Percentiles rank a stretch among this genome's conserved stretches.
These are phyloP conservation scores for Sycophaga agraensis DNA, from an alignment of 1,140 invertebrate genomes.

Conservation along the genomic window DNA sequence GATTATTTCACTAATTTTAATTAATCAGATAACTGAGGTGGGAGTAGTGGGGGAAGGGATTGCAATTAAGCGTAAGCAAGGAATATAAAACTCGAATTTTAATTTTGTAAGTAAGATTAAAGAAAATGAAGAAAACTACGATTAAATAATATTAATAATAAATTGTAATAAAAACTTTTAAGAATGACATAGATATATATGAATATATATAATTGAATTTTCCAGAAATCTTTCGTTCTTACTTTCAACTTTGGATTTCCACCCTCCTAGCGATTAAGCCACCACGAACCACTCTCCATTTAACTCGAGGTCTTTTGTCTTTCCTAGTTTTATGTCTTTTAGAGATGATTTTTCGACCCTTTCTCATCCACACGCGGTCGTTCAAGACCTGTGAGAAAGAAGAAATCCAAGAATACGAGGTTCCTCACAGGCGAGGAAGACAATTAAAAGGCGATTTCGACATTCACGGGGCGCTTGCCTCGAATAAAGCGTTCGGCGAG, in stretches of 20 bases:
- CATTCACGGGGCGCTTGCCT: background rate
- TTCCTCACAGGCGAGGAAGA: background rate
- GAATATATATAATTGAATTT: slow-evolving; percentile 27
- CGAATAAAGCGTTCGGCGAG: background rate
- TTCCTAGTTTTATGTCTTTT: slow-evolving; percentile 3
- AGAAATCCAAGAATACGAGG: slow-evolving; percentile 10
- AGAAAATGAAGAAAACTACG: no score
- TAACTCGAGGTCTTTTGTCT: slow-evolving; percentile 11
- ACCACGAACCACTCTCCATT: background rate
- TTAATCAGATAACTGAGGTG: no score
- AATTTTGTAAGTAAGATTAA: no score
- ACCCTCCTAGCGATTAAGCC: background rate
- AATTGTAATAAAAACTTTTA: slow-evolving; percentile 18
- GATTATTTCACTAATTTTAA: no score
- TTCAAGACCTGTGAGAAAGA: slow-evolving; percentile 6
- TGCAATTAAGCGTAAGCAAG: no score
- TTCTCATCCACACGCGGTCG: slow-evolving; percentile 2
- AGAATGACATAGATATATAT: slow-evolving; percentile 13
- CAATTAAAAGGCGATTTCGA: slow-evolving; percentile 27
- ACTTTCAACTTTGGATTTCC: background rate
- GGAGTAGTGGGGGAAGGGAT: no score
- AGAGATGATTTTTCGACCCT: slow-evolving; percentile 15
- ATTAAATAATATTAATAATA: background rate
- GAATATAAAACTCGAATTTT: no score
- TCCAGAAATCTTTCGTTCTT: slow-evolving; percentile 1